These are phyloP conservation scores for Serrognathus titanus DNA, from an alignment of 2,888 invertebrate genomes.

Conservation along the genomic window DNA sequence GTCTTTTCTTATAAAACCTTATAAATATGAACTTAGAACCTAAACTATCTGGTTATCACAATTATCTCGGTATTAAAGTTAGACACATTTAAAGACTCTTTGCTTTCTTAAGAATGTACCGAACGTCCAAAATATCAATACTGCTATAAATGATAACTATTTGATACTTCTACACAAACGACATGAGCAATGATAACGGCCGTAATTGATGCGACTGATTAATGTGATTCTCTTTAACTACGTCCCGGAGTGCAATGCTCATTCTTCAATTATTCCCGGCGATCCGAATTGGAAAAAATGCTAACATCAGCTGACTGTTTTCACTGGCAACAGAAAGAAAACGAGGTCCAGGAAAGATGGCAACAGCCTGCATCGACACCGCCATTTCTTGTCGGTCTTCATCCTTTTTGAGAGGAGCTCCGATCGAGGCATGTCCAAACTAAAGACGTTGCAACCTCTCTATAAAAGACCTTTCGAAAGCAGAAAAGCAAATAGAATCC, in stretches of 20 bases:
- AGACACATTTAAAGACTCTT: neutral
- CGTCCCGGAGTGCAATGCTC: too few species aligned
- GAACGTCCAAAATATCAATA: slow-evolving; percentile 23
- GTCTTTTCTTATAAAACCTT: neutral
- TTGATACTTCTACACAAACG: slow-evolving; percentile 32
- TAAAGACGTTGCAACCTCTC: too few species aligned
- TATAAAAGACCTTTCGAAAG: too few species aligned
- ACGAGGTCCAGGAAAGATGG: slow-evolving; percentile 63
- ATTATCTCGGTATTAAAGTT: slow-evolving; percentile 22
- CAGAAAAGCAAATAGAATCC: too few species aligned
- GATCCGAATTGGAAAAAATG: slow-evolving; percentile 33
- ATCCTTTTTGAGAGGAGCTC: slow-evolving; percentile 62
- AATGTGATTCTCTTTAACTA: too few species aligned
- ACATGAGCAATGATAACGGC: slow-evolving; percentile 26
- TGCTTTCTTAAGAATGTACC: neutral
- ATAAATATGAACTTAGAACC: slow-evolving; percentile 11
- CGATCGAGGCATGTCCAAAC: slow-evolving; percentile 63
- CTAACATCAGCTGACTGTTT: slow-evolving; percentile 67
- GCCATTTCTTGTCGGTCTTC: slow-evolving; percentile 60
- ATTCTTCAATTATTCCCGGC: too few species aligned
- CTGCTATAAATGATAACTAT: slow-evolving; percentile 35
- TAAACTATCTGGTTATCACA: slow-evolving; percentile 30
- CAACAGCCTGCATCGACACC: slow-evolving; percentile 61
- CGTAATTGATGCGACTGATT: too few species aligned
- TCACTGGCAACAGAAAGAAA: slow-evolving; percentile 64